Evolutionary conservation across 2,113 vertebrate genomes (phyloP), one percentile per base, ranked within the genome.

Genomic region (Plecotus auritus): DNA sequence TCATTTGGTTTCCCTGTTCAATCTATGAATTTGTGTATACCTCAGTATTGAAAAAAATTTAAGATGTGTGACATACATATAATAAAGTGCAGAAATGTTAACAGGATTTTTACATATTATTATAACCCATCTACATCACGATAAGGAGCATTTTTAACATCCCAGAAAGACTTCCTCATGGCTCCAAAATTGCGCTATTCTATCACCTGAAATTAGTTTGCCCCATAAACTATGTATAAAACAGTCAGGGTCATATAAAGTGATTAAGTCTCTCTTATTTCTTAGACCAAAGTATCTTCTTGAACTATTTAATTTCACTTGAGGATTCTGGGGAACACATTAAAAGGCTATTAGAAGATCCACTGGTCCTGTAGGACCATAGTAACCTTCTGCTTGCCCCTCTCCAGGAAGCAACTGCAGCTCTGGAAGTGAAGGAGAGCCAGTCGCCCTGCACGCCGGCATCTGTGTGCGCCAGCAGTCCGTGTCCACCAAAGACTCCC

Each of bases 371-470:
- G 3, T 59, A 47, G 35, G 28, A 7, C 66, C 7, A 0, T 26
- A 32, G 54, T 93, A 66, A 88, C 83, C 18, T n/a, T 85, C 18
- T 70, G 30, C 30, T 81, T 92, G 32, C 30, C 30, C 85, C 0
- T 85, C 83, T 96, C 74, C 98, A 99, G 99, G 99, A 95, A 99
- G 99, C 96, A 99, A 99, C 89, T 99, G 99, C 98, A 99, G 99
- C 96, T 99, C 99, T 28, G 99, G 99, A 97, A 99, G 99, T 0
- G 99, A 99, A 97, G 99, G 99, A 1, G 99, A 99, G 74, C 97
- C 98, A 0, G 99, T 98, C 6, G 99, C 99, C 0, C 97, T 99
- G 95, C 99, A 99, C 1, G 99, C 99, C 4, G 99, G 99, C 66
- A 99, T 99, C 98, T 99, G 99, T 77, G 99, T 99, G 80, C 98